Evolutionary conservation across 1,140 invertebrate species (phyloP), one percentile per base, ranked within the genome.

Genomic region (Hyphantria cunea): DNA sequence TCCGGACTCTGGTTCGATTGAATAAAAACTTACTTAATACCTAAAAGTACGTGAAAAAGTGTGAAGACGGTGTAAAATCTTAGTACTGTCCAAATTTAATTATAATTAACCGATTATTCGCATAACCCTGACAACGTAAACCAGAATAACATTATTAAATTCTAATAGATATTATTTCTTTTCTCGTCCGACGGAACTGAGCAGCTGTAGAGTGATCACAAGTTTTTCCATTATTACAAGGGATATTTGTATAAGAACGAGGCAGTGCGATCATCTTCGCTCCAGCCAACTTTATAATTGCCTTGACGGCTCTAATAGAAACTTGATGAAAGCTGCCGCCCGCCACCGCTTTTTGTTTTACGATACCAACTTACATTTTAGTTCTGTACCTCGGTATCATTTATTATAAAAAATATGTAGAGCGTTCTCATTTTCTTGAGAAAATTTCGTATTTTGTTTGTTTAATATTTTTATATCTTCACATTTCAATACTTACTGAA

Each of bases 141-240:
- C 15, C 12, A 39, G 44, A 61, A 13, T 55, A 68, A 48, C 64
- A 53, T 62, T 67, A 75, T 73, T 72, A 76, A 80, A 78, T 78
- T 81, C 52, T 78, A 83, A 86, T 84, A 25, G 2, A 25, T 1
- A 25, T 25, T 25, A 77, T 73, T 66, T 72, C 76, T 82, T 81
- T 77, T 69, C 86, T 85, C 83, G 84, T 81, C 82, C 83, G 76
- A 63, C 69, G 76, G 70, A 74, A 75, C 70, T 83, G 77, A 80
- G 67, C 44, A 34, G 62, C 52, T 42, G 60, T 68, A 61, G 65
- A 76, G 72, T 70, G 62, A 68, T 68, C 83, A 72, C 78, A 89
- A 89, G 83, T 89, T 89, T 87, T 86, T 80, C 83, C 84, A 87
- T 89, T 87, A 87, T 80, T 80, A 78, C 78, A 82, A 81, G 76